Evolutionary conservation across 1,140 invertebrate genomes (phyloP).

Genomic region (Stegodyphus dumicola): DNA sequence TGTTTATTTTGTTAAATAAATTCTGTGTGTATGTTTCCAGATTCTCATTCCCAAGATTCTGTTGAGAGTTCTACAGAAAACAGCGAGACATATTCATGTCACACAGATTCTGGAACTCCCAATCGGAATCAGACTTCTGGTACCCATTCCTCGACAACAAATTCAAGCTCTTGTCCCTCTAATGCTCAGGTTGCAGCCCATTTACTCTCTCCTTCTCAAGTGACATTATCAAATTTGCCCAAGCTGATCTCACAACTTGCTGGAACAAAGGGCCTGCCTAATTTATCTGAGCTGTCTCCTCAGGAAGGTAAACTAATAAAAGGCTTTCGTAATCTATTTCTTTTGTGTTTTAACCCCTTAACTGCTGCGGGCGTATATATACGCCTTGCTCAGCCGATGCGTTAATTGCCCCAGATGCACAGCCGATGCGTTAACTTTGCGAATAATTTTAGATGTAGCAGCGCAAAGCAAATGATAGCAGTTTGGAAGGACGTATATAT

Average conservation of each 20-base stretch:
- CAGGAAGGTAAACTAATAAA: conserved; percentile 67
- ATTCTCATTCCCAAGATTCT: conserved; percentile 44
- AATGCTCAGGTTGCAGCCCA: conserved; percentile 73
- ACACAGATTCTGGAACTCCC: conserved; percentile 24
- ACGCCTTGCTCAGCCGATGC: no score
- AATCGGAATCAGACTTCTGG: conserved; percentile 64
- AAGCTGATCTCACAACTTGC: conserved; percentile 72
- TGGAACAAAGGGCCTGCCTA: conserved; percentile 67
- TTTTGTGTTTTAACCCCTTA: no score
- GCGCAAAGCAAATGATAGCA: no score
- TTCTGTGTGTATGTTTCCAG: neutral
- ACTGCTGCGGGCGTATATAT: no score
- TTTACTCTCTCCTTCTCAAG: conserved; percentile 65
- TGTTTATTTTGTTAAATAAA: no score
- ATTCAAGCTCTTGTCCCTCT: conserved; percentile 50
- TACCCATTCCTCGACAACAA: conserved; percentile 26
- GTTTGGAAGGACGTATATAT: no score
- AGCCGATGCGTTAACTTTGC: no score
- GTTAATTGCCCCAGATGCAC: no score
- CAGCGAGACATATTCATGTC: conserved; percentile 8
- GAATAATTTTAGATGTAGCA: no score
- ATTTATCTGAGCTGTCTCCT: conserved; percentile 69
- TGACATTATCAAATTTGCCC: conserved; percentile 71
- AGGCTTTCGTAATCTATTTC: no score
- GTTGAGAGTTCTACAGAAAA: conserved; percentile 36